Percentiles rank a stretch among this genome's conserved stretches.
Conservation (phyloP, 2,888 invertebrate species). For the Hartigia nigra region DNA sequence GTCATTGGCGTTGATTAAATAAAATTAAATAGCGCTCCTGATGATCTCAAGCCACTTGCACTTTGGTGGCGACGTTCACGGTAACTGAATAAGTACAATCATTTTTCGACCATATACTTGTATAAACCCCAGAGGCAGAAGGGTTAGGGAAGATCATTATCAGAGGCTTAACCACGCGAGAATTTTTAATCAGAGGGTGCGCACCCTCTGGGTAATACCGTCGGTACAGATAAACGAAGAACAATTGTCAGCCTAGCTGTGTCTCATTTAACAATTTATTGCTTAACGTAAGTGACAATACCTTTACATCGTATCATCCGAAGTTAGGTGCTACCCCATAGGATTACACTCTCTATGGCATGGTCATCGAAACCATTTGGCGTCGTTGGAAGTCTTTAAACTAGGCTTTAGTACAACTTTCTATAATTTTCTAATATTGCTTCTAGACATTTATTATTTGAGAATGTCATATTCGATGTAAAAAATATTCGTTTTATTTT, state of each 20-base stretch:
- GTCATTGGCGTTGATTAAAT: background rate
- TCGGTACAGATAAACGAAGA: slow-evolving; percentile 52
- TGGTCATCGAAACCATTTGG: slow-evolving; percentile 54
- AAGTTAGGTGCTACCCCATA: slow-evolving; percentile 49
- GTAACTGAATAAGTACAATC: slow-evolving; percentile 62
- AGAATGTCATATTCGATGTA: background rate
- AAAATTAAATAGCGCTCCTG: slow-evolving; percentile 51
- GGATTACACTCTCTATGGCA: slow-evolving; percentile 40
- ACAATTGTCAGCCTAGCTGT: slow-evolving; percentile 52
- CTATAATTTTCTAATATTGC: background rate
- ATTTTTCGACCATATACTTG: slow-evolving; percentile 54
- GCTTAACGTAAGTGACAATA: slow-evolving; percentile 38
- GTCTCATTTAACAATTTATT: slow-evolving; percentile 38
- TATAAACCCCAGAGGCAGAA: slow-evolving; percentile 55
- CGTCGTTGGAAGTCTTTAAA: slow-evolving; percentile 20
- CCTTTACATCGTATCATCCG: slow-evolving; percentile 37
- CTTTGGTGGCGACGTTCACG: slow-evolving; percentile 44
- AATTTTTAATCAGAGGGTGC: slow-evolving; percentile 67
- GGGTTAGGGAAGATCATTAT: slow-evolving; percentile 66
- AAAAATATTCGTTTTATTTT: background rate
- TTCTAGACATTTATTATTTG: background rate
- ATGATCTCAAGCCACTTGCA: slow-evolving; percentile 59
- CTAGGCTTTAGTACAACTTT: background rate
- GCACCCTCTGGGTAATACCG: slow-evolving; percentile 62
- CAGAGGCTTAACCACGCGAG: slow-evolving; percentile 67